Base-by-base conservation (phyloP, 2,113 vertebrate species). In the Narcine bancroftii region DNA sequence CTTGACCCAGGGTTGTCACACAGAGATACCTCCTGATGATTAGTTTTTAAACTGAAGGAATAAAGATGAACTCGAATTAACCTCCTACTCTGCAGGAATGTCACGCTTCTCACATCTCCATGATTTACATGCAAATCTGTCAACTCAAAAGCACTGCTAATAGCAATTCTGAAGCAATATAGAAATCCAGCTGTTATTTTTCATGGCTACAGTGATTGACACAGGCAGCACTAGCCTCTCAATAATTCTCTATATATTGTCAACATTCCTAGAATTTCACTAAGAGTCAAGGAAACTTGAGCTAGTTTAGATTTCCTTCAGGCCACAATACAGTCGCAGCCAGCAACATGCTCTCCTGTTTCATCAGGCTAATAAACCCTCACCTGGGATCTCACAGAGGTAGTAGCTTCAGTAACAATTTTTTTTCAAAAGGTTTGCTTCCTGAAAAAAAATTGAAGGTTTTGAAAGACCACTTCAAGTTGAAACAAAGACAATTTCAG, bases 51-150 rank as follows among this genome's bases (percentile, higher is more conserved):
- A 56, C 50, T n/a, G 50, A 85, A 50, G 81, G 17, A n/a, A 85
- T 29, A 83, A 53, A 56, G 79, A 83, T 83, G 47, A 83, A 53
- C 79, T 83, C 81, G 33, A 85, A 85, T 85, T 85, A 85, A 85
- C 81, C 29, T 83, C 29, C 81, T 33, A 85, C 81, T 85, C 50
- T n/a, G 81, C 29, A 56, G 50, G 81, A 85, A 85, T 85, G 50
- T 85, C 81, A 85, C 4, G 50, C 29, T 56, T 6, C 50, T 56
- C 81, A n/a, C 81, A 81, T 50, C 45, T 10, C 77, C 4, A 47
- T 50, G 33, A 26, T 85, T n/a, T 56, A 85, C 81, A 56, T 56
- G 81, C 81, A 56, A n/a, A 85, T 53, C 79, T 83, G 47, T 83
- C 79, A n/a, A 33, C 33, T 9, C 29, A n/a, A 56, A 56, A n/a